Evolutionary conservation across 1,140 invertebrate species (phyloP).

Genomic region (Philaenus spumarius): DNA sequence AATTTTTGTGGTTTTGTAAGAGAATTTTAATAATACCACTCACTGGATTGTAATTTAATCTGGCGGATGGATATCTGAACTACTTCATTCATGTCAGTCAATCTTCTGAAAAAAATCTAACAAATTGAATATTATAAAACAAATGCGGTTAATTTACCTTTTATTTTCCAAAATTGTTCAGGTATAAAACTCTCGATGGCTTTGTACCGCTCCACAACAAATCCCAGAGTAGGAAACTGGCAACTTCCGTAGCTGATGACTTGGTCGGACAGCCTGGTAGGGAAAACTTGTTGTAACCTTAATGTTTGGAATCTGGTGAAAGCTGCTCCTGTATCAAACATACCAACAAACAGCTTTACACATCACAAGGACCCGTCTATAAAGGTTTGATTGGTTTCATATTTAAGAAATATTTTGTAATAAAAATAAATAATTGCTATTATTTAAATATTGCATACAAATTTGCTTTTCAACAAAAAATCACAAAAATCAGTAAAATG

Average conservation of each 20-base stretch:
- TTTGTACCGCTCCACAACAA: conserved; percentile 92
- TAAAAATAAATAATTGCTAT: not conserved
- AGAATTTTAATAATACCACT: no score
- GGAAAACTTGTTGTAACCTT: conserved; percentile 78
- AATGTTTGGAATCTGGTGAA: conserved; percentile 99
- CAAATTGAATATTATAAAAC: no score
- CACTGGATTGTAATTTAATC: no score
- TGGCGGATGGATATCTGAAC: no score
- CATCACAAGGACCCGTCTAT: no score
- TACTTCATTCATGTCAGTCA: no score
- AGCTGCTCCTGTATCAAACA: conserved; percentile 66
- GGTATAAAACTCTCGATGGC: conserved; percentile 83
- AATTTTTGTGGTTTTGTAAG: no score
- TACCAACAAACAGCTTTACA: conserved; percentile 8
- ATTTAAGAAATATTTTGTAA: not conserved
- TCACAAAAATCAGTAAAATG: no score
- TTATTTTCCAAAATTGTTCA: conserved; percentile 91
- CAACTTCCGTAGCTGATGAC: conserved; percentile 97
- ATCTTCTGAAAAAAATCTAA: no score
- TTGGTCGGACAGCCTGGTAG: conserved; percentile 60
- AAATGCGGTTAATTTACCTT: no score
- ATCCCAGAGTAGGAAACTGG: conserved; percentile 95
- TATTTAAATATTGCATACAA: no score
- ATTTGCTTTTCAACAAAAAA: no score
- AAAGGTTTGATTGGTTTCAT: not conserved